Conservation (phyloP, 2,113 vertebrate species). For the Grammomys dolichurus region DNA sequence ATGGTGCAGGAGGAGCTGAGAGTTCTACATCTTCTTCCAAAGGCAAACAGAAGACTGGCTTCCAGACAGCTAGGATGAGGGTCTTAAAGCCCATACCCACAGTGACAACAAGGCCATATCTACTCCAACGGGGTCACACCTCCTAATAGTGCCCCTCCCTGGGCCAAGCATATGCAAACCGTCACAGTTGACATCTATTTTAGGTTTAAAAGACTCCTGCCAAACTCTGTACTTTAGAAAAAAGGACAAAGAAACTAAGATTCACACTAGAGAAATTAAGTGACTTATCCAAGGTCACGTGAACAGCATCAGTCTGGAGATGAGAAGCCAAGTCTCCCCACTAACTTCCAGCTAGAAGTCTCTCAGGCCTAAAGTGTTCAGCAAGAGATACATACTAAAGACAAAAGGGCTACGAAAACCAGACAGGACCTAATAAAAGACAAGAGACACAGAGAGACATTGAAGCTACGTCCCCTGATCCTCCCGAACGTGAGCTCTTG, state of each 20-base stretch:
- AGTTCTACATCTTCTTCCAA: too few relatives aligned
- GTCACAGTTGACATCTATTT: neutral
- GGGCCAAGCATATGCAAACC: too few relatives aligned
- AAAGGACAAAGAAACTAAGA: too few relatives aligned
- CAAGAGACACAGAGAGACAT: neutral
- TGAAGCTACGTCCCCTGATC: neutral
- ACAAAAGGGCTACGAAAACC: neutral
- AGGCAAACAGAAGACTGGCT: too few relatives aligned
- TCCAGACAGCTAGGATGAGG: too few relatives aligned
- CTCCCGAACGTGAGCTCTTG: neutral
- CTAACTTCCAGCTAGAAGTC: neutral
- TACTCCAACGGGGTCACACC: too few relatives aligned
- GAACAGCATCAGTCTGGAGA: neutral
- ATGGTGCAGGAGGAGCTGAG: too few relatives aligned
- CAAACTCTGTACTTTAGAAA: too few relatives aligned
- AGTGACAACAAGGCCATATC: too few relatives aligned
- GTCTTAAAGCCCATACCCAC: too few relatives aligned
- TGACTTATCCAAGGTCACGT: neutral
- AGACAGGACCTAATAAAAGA: neutral
- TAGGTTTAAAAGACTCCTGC: neutral
- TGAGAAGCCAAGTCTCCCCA: neutral
- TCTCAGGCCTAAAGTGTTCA: neutral
- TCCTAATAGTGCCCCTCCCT: too few relatives aligned
- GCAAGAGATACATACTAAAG: neutral
- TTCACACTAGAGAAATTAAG: neutral